Percentiles rank a stretch among this genome's conserved stretches.
These are phyloP conservation scores for Gadus macrocephalus DNA, from an alignment of 2,113 vertebrate species.

Conservation along the genomic window DNA sequence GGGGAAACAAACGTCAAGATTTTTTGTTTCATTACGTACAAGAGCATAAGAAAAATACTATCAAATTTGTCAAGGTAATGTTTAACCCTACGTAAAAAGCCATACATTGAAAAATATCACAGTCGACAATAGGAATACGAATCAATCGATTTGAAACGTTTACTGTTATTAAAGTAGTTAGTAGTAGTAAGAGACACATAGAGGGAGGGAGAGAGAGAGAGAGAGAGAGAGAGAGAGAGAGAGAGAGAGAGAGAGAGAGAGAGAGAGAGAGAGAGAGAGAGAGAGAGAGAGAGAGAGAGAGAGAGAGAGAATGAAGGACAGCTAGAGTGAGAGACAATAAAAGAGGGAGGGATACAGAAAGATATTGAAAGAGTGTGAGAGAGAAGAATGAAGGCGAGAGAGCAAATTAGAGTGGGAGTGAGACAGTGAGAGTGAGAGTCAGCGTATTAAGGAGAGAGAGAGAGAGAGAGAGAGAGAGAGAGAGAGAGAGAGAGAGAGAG, in stretches of 20 bases:
- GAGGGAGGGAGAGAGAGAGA: not conserved
- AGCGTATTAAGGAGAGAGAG: too few species aligned
- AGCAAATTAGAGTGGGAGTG: not conserved
- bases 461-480: too few species aligned
- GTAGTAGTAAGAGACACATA: not conserved
- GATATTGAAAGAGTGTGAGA: not conserved
- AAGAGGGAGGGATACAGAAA: not conserved
- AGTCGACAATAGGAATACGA: too few species aligned
- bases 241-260: not conserved
- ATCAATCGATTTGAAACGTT: not conserved
- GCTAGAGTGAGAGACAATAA: not conserved
- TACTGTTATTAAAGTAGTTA: not conserved
- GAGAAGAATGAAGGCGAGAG: slow-evolving; percentile 1
- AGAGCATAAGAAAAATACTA: too few species aligned
- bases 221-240: not conserved
- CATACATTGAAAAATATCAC: too few species aligned
- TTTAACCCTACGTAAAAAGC: too few species aligned
- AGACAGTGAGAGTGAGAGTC: too few species aligned
- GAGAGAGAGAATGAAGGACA: not conserved
- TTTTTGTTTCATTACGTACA: too few species aligned
- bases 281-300: not conserved
- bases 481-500: not conserved
- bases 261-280: not conserved
- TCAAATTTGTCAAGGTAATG: too few species aligned
- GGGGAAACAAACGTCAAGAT: too few species aligned